Evolutionary conservation across 2,888 invertebrate genomes (phyloP).

Genomic region (Lasioglossum lativentre): DNA sequence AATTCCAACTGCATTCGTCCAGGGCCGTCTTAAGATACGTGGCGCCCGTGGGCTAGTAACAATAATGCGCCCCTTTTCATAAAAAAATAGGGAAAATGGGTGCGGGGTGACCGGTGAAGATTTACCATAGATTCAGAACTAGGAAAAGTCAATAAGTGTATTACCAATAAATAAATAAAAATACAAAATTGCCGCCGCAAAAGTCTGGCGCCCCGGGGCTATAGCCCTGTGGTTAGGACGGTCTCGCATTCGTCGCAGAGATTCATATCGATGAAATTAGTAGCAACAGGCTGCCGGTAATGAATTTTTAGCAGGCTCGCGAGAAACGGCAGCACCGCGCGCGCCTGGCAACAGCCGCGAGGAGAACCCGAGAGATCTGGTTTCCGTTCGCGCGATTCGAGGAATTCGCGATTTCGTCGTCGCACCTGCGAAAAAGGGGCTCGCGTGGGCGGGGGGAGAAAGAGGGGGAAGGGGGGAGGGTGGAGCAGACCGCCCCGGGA

Average conservation of each 20-base stretch:
- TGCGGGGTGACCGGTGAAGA: too few species aligned
- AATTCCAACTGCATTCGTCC: not conserved
- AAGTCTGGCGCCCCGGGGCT: too few species aligned
- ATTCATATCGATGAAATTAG: not conserved
- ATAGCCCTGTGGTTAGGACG: too few species aligned
- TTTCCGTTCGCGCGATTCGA: not conserved
- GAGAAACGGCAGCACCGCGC: not conserved
- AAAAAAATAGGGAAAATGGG: too few species aligned
- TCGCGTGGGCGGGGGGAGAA: conserved; percentile 39
- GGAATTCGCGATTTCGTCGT: not conserved
- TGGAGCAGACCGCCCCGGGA: conserved; percentile 33
- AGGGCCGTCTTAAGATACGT: too few species aligned
- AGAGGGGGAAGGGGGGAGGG: too few species aligned
- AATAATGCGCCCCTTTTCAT: too few species aligned
- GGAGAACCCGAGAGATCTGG: not conserved
- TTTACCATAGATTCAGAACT: too few species aligned
- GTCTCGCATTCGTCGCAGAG: not conserved
- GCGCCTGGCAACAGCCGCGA: not conserved
- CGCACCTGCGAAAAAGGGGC: conserved; percentile 42
- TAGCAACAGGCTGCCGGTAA: not conserved
- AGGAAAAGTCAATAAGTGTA: too few species aligned
- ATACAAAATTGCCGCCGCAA: too few species aligned
- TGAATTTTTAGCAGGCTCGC: not conserved
- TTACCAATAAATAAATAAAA: too few species aligned
- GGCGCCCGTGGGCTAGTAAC: too few species aligned